Evolutionary conservation across 1,140 invertebrate genomes (phyloP).

Genomic region (Theocolax elegans): DNA sequence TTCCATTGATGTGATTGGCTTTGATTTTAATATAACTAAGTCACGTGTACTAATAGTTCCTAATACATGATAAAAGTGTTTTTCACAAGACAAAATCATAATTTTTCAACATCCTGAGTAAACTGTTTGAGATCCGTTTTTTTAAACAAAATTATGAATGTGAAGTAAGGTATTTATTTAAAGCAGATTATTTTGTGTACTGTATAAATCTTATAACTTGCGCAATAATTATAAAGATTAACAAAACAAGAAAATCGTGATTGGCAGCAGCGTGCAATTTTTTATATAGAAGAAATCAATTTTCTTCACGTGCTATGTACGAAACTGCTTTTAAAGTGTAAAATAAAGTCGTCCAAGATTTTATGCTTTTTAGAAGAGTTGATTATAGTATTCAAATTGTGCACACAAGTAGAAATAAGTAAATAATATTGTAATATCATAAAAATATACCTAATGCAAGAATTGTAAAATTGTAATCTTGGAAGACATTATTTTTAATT

Average conservation of each 20-base stretch:
- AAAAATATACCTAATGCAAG: background rate
- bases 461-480: constrained; percentile 32
- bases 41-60: constrained; percentile 41
- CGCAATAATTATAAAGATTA: constrained; percentile 19
- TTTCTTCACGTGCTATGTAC: constrained; percentile 12
- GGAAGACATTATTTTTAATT: constrained; percentile 35
- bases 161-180: constrained; percentile 21
- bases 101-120: constrained; percentile 27
- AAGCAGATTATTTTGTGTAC: constrained; percentile 19
- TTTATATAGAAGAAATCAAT: constrained; percentile 24
- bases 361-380: no score
- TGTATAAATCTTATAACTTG: constrained; percentile 28
- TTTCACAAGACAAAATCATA: constrained; percentile 17
- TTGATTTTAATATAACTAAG: constrained; percentile 38
- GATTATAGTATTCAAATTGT: background rate
- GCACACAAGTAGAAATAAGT: no score
- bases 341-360: constrained; percentile 39
- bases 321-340: constrained; percentile 30
- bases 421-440: background rate
- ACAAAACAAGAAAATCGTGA: constrained; percentile 17
- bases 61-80: constrained; percentile 26
- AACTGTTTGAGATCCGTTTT: background rate
- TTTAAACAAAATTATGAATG: constrained; percentile 27
- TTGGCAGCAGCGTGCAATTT: constrained; percentile 39
- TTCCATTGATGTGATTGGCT: constrained; percentile 40